These are phyloP conservation scores for Macroglossus sobrinus DNA, from an alignment of 2,113 vertebrate species.

Conservation along the genomic window DNA sequence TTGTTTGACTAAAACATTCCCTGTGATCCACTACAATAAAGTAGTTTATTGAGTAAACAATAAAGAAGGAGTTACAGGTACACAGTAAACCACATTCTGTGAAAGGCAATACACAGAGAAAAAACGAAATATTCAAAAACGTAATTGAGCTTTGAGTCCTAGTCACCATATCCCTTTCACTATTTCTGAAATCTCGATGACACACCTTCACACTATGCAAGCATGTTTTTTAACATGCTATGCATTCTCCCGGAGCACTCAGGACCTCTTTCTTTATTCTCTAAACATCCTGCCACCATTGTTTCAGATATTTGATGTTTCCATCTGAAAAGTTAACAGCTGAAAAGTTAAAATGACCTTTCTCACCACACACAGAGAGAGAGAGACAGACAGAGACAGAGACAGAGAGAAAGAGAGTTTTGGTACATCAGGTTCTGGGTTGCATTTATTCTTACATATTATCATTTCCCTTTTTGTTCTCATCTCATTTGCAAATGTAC, in stretches of 20 bases:
- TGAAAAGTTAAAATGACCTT: background rate
- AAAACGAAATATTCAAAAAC: background rate
- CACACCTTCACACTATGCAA: accelerated
- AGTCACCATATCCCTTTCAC: background rate
- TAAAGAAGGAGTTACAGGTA: background rate
- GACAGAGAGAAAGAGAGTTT: background rate
- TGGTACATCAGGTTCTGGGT: background rate
- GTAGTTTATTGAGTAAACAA: background rate
- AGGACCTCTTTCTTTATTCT: background rate
- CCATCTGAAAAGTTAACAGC: background rate
- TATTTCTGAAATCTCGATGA: background rate
- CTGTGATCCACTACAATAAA: background rate
- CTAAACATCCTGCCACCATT: background rate
- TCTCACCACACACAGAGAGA: background rate
- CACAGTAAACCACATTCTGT: background rate
- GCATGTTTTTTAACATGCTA: background rate
- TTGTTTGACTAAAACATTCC: background rate
- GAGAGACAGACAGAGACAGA: background rate
- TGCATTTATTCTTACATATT: background rate
- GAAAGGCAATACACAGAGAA: background rate
- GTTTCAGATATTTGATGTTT: conserved; percentile 21
- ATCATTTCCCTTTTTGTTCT: background rate
- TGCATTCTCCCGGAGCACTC: background rate
- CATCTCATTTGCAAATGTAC: background rate
- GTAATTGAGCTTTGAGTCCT: background rate